A percentile compares a stretch with the other conserved stretches of the same genome.
Conservation (phyloP, 1,140 invertebrate species). For the Drosophila lacertosa region DNA sequence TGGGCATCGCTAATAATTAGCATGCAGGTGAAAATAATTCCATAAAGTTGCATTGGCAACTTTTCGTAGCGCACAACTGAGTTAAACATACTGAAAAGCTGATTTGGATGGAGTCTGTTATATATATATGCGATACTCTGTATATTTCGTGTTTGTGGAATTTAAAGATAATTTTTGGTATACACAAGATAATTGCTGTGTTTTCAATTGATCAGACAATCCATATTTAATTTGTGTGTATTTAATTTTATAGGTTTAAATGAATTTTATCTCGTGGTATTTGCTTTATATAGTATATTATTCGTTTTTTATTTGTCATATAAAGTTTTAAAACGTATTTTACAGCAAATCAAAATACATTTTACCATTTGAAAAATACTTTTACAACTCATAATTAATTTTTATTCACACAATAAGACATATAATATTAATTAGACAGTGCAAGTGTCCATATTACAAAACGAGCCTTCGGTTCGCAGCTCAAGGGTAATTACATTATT, state of each 20-base stretch:
- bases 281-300: too few species aligned
- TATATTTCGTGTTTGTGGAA: too few species aligned
- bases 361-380: too few species aligned
- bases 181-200: not conserved
- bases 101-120: not conserved
- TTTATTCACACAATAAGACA: too few species aligned
- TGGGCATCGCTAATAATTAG: not conserved
- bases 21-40: not conserved
- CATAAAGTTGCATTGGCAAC: not conserved
- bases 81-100: not conserved
- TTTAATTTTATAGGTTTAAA: not conserved
- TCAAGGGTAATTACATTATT: conserved; percentile 8
- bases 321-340: too few species aligned
- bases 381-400: too few species aligned
- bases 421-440: not conserved
- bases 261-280: too few species aligned
- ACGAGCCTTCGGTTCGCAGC: conserved; percentile 1
- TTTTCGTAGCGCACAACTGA: not conserved
- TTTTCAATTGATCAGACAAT: not conserved
- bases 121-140: not conserved
- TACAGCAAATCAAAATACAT: too few species aligned
- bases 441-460: not conserved
- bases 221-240: too few species aligned
- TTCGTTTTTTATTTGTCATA: not conserved
- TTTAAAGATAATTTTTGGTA: not conserved